Conservation (phyloP, 2,797 vertebrate genomes). For the Smutsia gigantea region DNA sequence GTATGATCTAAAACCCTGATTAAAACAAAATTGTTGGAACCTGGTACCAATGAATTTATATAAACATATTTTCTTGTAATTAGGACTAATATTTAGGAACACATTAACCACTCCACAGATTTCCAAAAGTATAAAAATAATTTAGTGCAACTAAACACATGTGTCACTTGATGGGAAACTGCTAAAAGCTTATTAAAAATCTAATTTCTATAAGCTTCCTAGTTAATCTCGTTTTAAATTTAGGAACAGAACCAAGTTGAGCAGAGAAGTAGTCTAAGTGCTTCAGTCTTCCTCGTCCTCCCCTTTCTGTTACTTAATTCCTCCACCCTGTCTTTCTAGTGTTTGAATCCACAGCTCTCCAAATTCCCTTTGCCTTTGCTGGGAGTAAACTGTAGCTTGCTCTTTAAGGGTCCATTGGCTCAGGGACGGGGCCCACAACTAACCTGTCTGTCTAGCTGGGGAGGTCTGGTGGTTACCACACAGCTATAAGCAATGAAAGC, state of each 20-base stretch:
- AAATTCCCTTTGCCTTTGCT: neutral
- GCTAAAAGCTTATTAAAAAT: constrained; percentile 64
- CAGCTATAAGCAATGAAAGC: neutral
- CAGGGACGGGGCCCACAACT: neutral
- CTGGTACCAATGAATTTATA: constrained; percentile 55
- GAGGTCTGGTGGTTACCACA: neutral
- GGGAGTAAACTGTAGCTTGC: neutral
- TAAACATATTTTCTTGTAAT: constrained; percentile 63
- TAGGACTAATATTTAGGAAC: constrained; percentile 76
- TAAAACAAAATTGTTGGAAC: constrained; percentile 55
- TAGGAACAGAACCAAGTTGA: neutral
- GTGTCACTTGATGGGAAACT: constrained; percentile 60
- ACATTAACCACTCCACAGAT: constrained; percentile 71
- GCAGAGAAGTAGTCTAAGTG: neutral
- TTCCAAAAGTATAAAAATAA: constrained; percentile 72
- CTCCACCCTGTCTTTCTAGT: neutral
- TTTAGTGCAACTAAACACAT: constrained; percentile 54
- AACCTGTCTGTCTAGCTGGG: neutral
- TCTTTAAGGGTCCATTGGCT: neutral
- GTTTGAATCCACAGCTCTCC: neutral
- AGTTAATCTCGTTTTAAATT: neutral
- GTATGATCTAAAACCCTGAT: constrained; percentile 18
- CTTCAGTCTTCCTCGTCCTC: neutral
- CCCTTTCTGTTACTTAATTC: neutral
- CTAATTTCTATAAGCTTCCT: constrained; percentile 41